Evolutionary conservation across 2,113 vertebrate genomes (phyloP).

Genomic region (Alligator sinensis): DNA sequence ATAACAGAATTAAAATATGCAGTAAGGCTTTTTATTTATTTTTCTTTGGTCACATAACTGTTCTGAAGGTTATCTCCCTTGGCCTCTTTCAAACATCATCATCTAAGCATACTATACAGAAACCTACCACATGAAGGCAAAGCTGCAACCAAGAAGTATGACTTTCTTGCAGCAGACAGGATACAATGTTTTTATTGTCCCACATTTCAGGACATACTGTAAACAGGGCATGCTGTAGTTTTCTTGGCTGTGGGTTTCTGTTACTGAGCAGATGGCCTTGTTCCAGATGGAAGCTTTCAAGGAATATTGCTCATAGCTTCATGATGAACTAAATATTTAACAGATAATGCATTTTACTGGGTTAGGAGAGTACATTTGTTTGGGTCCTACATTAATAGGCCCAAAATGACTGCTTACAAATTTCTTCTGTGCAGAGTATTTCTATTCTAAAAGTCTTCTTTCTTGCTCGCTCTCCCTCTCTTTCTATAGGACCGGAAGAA

Average conservation of each 20-base stretch:
- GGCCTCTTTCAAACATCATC: conserved; percentile 4
- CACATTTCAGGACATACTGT: neutral
- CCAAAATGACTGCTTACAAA: conserved; percentile 1
- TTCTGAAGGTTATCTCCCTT: neutral
- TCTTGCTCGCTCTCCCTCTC: conserved; percentile 50
- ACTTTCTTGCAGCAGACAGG: neutral
- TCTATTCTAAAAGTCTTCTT: conserved; percentile 63
- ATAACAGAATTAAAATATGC: conserved; percentile 20
- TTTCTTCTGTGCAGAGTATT: conserved; percentile 29
- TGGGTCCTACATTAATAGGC: conserved; percentile 17
- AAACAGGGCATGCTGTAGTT: neutral
- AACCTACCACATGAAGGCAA: neutral
- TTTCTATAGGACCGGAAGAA: conserved; percentile 28
- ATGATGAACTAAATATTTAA: conserved; percentile 26
- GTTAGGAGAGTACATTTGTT: conserved; percentile 14
- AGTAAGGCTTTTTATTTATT: neutral
- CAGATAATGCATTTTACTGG: conserved; percentile 47
- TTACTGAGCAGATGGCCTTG: neutral
- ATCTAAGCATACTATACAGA: conserved; percentile 6
- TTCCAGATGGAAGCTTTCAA: conserved; percentile 45
- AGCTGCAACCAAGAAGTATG: neutral
- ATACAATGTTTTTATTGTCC: conserved; percentile 3
- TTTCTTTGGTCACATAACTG: neutral
- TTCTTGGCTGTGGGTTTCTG: conserved; percentile 26
- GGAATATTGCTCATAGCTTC: conserved; percentile 32